phyloP scores from a whole-genome alignment of 1,140 invertebrate species.

The Drosophila lini region DNA sequence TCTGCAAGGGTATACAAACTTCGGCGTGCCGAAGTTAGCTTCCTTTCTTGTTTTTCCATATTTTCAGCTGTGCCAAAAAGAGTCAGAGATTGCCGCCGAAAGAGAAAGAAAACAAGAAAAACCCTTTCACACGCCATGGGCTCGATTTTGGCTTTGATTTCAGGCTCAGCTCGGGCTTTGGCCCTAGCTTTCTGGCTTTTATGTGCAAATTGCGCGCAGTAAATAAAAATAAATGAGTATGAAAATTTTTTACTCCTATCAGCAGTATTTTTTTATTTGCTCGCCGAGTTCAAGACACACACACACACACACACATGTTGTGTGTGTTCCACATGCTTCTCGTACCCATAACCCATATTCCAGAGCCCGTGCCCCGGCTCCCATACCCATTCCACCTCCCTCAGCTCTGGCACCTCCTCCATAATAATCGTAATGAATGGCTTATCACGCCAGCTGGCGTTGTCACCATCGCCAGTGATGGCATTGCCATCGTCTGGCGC shows the following conservation, averaged over 20 bases:
- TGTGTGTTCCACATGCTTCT: slow-evolving; percentile 11
- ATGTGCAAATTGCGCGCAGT: slow-evolving; percentile 82
- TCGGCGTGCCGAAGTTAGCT: too few relatives aligned
- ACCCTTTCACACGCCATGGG: slow-evolving; percentile 58
- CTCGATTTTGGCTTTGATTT: slow-evolving; percentile 30
- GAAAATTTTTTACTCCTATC: slow-evolving; percentile 81
- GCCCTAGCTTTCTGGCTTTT: slow-evolving; percentile 56
- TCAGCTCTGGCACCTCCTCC: slow-evolving; percentile 25
- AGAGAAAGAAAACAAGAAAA: slow-evolving; percentile 43
- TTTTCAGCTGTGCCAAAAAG: slow-evolving; percentile 69
- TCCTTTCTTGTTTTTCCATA: too few relatives aligned
- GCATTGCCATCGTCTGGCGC: slow-evolving; percentile 53
- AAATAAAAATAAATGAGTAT: slow-evolving; percentile 84
- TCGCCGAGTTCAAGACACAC: slow-evolving; percentile 46
- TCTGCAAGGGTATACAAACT: too few relatives aligned
- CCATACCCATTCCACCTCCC: slow-evolving; percentile 4
- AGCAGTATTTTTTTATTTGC: slow-evolving; percentile 79
- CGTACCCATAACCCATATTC: slow-evolving; percentile 2
- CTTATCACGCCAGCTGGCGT: slow-evolving; percentile 82
- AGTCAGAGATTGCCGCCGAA: slow-evolving; percentile 52
- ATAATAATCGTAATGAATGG: slow-evolving; percentile 83
- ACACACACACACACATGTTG: slow-evolving; percentile 36
- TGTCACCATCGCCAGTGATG: slow-evolving; percentile 68
- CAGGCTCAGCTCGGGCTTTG: slow-evolving; percentile 18
- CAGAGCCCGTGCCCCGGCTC: slow-evolving; percentile 4